Evolutionary conservation across 2,113 vertebrate species (phyloP).

Genomic region (Corapipo altera): DNA sequence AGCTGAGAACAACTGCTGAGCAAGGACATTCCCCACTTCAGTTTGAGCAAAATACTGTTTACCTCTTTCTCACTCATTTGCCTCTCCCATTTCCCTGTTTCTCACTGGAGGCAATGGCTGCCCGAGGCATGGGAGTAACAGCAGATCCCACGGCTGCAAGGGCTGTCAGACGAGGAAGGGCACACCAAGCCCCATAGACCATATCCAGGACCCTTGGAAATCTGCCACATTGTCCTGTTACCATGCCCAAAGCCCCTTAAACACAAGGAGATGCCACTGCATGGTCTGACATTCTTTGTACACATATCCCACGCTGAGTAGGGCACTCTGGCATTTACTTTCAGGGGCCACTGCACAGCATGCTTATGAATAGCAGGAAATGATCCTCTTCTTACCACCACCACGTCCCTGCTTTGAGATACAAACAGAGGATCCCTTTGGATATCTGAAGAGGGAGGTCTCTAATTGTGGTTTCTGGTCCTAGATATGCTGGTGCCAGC

Average conservation of each 20-base stretch:
- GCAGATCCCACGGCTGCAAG: not conserved
- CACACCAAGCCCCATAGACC: not conserved
- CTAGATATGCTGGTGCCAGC: not conserved
- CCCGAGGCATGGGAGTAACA: constrained; percentile 22
- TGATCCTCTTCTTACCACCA: not conserved
- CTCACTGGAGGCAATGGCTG: not conserved
- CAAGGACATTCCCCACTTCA: not conserved
- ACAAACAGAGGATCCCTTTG: not conserved
- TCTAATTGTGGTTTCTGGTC: not conserved
- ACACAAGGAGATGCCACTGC: not conserved
- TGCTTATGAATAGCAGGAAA: not conserved
- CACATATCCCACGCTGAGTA: not conserved
- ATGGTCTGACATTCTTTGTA: not conserved
- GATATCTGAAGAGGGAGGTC: not conserved
- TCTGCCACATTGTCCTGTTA: not conserved
- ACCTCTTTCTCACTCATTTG: not conserved
- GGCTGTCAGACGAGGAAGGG: not conserved
- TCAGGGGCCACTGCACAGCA: not conserved
- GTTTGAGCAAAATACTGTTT: constrained; percentile 32
- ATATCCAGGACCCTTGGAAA: not conserved
- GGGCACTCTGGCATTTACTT: not conserved
- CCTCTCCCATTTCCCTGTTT: constrained; percentile 25
- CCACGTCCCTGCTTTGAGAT: not conserved
- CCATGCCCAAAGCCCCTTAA: not conserved
- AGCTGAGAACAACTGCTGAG: constrained; percentile 18